Conservation (phyloP, 1,140 invertebrate genomes). For the Dryas iulia region DNA sequence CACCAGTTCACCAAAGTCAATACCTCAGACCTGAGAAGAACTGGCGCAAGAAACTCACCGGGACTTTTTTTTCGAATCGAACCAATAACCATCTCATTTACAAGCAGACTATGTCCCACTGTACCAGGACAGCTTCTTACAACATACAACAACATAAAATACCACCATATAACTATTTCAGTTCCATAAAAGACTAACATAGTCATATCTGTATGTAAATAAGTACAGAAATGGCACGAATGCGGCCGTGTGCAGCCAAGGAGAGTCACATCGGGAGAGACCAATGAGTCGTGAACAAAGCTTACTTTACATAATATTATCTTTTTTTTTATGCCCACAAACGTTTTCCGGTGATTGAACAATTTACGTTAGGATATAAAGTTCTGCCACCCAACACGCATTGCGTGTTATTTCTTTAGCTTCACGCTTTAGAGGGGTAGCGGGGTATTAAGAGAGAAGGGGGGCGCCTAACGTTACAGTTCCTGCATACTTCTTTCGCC, state of each 20-base stretch:
- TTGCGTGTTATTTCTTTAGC: background rate
- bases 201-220: constrained; percentile 17
- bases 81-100: too few species aligned
- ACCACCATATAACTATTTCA: background rate
- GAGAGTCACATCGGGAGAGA: constrained; percentile 8
- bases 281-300: constrained; percentile 39
- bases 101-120: too few species aligned
- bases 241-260: background rate
- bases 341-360: constrained; percentile 31
- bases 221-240: constrained; percentile 8
- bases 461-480: too few species aligned
- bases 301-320: constrained; percentile 37
- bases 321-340: constrained; percentile 27
- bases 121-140: too few species aligned
- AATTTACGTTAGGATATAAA: constrained; percentile 6
- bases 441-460: too few species aligned
- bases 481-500: too few species aligned
- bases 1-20: too few species aligned
- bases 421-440: too few species aligned
- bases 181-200: constrained; percentile 4
- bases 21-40: too few species aligned
- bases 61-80: too few species aligned
- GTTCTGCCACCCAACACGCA: background rate
- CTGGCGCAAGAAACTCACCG: too few species aligned
- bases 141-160: too few species aligned